Percentiles rank a stretch among this genome's conserved stretches.
Conservation (phyloP, 2,797 vertebrate genomes). For the Notamacropus eugenii region DNA sequence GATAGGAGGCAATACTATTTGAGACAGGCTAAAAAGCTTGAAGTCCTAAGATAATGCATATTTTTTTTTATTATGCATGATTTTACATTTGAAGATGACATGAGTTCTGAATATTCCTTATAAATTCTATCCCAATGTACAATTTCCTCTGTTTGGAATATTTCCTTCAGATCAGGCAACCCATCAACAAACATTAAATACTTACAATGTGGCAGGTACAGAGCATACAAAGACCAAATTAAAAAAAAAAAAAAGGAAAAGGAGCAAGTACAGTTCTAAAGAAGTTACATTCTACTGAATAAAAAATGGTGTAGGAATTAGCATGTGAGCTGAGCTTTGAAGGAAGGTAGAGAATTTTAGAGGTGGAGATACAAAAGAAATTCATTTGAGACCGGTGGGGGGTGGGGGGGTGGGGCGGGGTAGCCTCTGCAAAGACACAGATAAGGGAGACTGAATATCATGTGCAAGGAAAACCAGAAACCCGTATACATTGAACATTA, state of each 20-base stretch:
- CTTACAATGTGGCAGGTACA: background rate
- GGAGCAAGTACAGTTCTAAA: background rate
- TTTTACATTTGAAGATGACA: constrained; percentile 11
- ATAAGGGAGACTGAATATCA: background rate
- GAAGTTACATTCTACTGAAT: background rate
- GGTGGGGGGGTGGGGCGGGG: background rate
- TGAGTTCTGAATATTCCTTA: background rate
- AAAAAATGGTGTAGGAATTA: background rate
- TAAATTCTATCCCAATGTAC: background rate
- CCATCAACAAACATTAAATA: background rate
- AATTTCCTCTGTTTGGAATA: background rate
- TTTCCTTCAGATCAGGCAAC: background rate
- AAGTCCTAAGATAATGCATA: background rate
- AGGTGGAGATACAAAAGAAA: background rate
- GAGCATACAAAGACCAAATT: background rate
- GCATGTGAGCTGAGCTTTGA: background rate
- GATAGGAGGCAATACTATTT: background rate
- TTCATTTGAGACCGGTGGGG: background rate
- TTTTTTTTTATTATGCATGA: background rate
- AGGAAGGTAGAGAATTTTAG: background rate
- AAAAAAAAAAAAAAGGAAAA: background rate
- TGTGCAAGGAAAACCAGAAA: background rate
- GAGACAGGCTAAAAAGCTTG: background rate
- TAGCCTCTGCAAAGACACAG: background rate
- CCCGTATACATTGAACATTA: background rate